Conservation (phyloP, 2,113 vertebrate genomes). For the Saccopteryx bilineata region DNA sequence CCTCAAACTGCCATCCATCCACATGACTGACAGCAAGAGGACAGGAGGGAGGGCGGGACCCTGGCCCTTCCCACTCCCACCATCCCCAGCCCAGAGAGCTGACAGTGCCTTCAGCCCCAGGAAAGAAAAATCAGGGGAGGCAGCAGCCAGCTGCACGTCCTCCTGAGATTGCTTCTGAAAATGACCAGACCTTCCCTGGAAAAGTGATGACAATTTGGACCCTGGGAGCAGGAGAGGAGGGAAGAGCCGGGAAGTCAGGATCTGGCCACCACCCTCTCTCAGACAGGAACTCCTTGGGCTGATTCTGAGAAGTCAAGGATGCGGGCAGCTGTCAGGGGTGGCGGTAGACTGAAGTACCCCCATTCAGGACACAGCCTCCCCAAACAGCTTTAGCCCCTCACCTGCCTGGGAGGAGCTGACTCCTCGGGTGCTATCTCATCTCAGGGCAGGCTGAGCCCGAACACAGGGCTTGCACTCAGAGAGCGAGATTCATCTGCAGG, state of each 20-base stretch:
- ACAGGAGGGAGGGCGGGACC: neutral
- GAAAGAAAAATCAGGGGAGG: slow-evolving; percentile 30
- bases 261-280: neutral
- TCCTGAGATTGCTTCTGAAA: slow-evolving; percentile 82
- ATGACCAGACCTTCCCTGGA: slow-evolving; percentile 77
- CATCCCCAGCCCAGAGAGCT: neutral
- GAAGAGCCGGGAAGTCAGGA: slow-evolving; percentile 36
- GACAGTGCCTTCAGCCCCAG: slow-evolving; percentile 25
- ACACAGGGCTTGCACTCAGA: neutral
- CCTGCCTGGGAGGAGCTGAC: neutral
- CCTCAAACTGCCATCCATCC: neutral
- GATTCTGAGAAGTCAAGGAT: slow-evolving; percentile 71
- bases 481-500: slow-evolving; percentile 52
- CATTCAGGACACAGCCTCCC: neutral
- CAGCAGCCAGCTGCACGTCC: slow-evolving; percentile 73
- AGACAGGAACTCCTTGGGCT: neutral
- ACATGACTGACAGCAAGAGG: neutral
- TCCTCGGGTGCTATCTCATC: neutral
- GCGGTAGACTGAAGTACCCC: neutral
- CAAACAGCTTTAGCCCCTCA: neutral
- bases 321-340: neutral
- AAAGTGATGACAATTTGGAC: slow-evolving; percentile 84
- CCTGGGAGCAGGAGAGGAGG: slow-evolving; percentile 82
- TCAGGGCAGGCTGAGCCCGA: neutral
- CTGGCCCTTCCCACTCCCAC: neutral